Evolutionary conservation across 2,113 vertebrate genomes (phyloP).

Genomic region (Maylandia zebra): DNA sequence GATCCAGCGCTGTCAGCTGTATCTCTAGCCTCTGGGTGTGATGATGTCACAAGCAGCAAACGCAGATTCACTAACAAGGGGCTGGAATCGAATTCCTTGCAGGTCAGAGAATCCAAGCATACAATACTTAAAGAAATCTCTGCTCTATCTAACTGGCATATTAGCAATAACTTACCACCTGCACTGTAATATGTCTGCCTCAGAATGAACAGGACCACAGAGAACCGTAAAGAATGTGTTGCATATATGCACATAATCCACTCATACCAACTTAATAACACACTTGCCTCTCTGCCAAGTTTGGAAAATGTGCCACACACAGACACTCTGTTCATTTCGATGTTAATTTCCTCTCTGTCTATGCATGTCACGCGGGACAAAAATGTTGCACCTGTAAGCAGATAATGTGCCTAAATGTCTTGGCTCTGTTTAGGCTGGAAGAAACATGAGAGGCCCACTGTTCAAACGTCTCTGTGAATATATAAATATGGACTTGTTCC

Average conservation of each 20-base stretch:
- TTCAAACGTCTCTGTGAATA: background rate
- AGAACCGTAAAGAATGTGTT: slow-evolving; percentile 2
- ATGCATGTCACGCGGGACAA: background rate
- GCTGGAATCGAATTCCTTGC: background rate
- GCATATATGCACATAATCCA: background rate
- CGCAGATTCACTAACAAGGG: background rate
- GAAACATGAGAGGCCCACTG: background rate
- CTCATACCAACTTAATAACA: background rate
- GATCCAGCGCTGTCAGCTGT: background rate
- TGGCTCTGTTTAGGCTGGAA: slow-evolving; percentile 4
- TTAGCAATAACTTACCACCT: background rate
- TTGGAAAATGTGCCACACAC: slow-evolving; percentile 15
- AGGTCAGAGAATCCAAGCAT: background rate
- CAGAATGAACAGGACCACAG: background rate
- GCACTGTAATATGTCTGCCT: background rate
- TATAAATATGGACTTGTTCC: slow-evolving; percentile 12
- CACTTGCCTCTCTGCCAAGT: background rate
- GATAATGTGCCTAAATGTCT: background rate
- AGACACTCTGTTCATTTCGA: background rate
- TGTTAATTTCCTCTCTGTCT: slow-evolving; percentile 33
- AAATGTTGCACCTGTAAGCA: slow-evolving; percentile 1
- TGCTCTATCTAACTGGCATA: background rate
- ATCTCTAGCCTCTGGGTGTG: background rate
- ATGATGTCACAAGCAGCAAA: background rate
- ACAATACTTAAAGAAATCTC: background rate